phyloP scores from a whole-genome alignment of 1,140 invertebrate species.

The Neodiprion fabricii region DNA sequence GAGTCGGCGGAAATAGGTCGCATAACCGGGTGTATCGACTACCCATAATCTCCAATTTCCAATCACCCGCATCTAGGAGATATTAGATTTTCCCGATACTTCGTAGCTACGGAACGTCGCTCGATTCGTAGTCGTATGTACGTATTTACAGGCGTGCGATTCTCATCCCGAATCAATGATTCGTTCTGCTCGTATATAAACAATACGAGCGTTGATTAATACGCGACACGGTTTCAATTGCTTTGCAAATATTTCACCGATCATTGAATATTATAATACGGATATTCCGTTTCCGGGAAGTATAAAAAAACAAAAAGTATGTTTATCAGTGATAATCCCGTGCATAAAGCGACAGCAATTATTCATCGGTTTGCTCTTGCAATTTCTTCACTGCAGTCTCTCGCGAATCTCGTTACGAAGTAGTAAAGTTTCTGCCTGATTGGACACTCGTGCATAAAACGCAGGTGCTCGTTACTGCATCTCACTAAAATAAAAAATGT shows the following conservation, averaged over 20 bases:
- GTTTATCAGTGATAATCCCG: not conserved
- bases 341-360: not conserved
- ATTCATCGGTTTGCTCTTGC: not conserved
- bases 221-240: too few species aligned
- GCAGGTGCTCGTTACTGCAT: not conserved
- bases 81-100: constrained; percentile 3
- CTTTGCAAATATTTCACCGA: too few species aligned
- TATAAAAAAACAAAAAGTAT: not conserved
- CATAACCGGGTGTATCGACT: not conserved
- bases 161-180: not conserved
- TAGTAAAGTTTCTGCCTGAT: not conserved
- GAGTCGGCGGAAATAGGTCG: not conserved
- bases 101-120: not conserved
- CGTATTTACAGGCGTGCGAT: not conserved
- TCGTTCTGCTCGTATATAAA: not conserved
- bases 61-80: not conserved
- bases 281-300: not conserved
- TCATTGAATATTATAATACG: too few species aligned
- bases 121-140: not conserved
- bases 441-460: not conserved
- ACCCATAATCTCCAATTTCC: constrained; percentile 9
- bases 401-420: not conserved
- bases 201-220: too few species aligned
- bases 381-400: not conserved
- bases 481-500: too few species aligned